Base-by-base conservation (phyloP, 2,797 vertebrate species). In the Parotocinclus haroldoi region DNA sequence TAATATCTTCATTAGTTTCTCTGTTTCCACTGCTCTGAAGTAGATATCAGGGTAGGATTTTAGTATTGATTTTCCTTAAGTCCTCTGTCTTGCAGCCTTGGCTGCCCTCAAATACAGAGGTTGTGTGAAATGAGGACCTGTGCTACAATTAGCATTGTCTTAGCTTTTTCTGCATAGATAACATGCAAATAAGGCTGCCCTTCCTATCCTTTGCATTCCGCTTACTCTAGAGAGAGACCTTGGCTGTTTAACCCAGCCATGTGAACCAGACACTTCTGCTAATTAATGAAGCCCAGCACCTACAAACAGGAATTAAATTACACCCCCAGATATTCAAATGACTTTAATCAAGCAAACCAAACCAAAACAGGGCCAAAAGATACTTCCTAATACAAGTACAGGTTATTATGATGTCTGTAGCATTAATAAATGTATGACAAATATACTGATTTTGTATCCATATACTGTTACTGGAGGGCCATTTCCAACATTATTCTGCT, bases 111-210 rank as follows among this genome's bases (percentile, higher is more conserved):
- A 66, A 74, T 74, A 61, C 76, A 72, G 73, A 76, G 78, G 63
- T 65, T 74, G 76, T 69, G 19, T 69, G 61, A 76, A 76, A 76
- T 73, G 72, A 79, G 77, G 66, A 65, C 67, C 14, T 49, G 68
- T 55, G 68, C 72, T 70, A 75, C 63, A 75, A 75, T 72, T 74
- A 76, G 64, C 64, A 69, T 74, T 74, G 78, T 81, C 74, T 71
- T 66, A 58, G 63, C 71, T 59, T 69, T 73, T 55, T 81, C 72
- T 76, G 71, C 68, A 59, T 65, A 72, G 76, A 77, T 75, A 69
- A 69, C 56, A 77, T 71, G 73, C 71, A 76, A 75, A 79, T 78
- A 54, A 81, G 52, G 50, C 39, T 19, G 17, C 42, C 56, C 14
- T 17, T 45, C 49, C 58, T 52, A 60, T 46, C 58, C 58, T 64